Evolutionary conservation across 2,888 invertebrate species (phyloP), one percentile per base, ranked within the genome.

Genomic region (Euplexia lucipara): DNA sequence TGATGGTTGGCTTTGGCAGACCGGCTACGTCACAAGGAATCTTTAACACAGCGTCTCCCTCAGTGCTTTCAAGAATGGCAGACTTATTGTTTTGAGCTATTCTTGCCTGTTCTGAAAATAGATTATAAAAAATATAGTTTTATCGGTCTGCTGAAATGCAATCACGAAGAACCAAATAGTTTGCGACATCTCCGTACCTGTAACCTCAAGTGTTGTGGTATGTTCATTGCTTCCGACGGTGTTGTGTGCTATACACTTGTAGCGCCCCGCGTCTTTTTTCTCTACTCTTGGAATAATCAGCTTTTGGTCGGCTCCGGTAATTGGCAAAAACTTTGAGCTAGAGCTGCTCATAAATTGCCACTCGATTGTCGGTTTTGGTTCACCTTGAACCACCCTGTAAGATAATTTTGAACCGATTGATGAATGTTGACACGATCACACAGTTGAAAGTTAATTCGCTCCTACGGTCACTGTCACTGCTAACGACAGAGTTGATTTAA

Each of bases 161-260:
- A 26, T 26, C 3, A 3, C 5, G 26, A 26, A 26, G 26, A 26
- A 26, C 26, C 26, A 5, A 2, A 26, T 26, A 5, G 3, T 5
- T 26, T 26, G 26, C 26, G 26, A 26, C 26, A 26, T 51, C 9
- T 44, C 3, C 60, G 65, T 67, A 78, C 77, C 59, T 61, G 71
- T 39, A 30, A 78, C 65, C 39, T 39, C 52, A 26, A 78, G 57
- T 62, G 26, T 37, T 6, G 71, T 75, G 10, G 60, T 14, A 20
- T 73, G 67, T 16, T 71, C 63, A 20, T 48, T 37, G 6, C 10
- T 41, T n/a, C 67, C 73, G 1, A 37, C 49, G 6, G 7, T 22
- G 26, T 73, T 73, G 7, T 45, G 9, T 39, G 63, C 73, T 0
- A 71, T 20, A 49, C 73, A 73, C 37, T 63, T 74, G 26, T 71